Base-by-base conservation (phyloP, 2,797 vertebrate genomes). In the Onychomys torridus region DNA sequence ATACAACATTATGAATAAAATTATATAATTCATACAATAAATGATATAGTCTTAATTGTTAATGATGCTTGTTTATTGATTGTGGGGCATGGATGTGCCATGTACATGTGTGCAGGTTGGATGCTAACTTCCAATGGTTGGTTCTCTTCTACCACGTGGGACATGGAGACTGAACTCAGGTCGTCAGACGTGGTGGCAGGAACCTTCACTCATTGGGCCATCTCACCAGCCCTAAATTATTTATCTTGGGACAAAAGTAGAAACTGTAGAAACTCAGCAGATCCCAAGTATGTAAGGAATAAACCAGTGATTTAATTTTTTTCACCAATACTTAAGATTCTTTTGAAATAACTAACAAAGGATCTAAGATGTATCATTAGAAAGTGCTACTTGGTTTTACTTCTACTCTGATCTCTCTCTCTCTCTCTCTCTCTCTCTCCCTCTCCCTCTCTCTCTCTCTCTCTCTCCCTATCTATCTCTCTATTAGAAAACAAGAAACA, bases 251-350 rank as follows among this genome's bases (percentile, higher is more conserved):
- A 61, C 55, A 93, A 57, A 8, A 94, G 40, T 43, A 8, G 52
- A 78, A 82, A 89, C 55, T 27, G 77, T 85, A 55, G 91, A 77
- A 34, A 1, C 49, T 75, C 37, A 89, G 11, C 6, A 46, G 46
- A 82, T 93, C 25, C 29, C 46, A 93, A 89, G 29, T 61, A 89
- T 49, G 29, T 21, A 71, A 90, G 59, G 29, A 92, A 32, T 27
- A n/a, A 90, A 90, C 67, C 40, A 34, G 14, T 40, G 27, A 65
- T 37, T 49, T 67, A 79, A 2, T 52, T 49, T 83, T 63, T 71
- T 93, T 89, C 46, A 93, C 21, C 40, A 89, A 78, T 93, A 91
- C 37, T 91, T 55, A 73, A 93, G 88, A 93, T 78, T 59, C 5
- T 57, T 94, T 88, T 61, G 89, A 92, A 90, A 89, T 52, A 55